phyloP scores from a whole-genome alignment of 2,797 vertebrate genomes.

The Anguilla megastoma region DNA sequence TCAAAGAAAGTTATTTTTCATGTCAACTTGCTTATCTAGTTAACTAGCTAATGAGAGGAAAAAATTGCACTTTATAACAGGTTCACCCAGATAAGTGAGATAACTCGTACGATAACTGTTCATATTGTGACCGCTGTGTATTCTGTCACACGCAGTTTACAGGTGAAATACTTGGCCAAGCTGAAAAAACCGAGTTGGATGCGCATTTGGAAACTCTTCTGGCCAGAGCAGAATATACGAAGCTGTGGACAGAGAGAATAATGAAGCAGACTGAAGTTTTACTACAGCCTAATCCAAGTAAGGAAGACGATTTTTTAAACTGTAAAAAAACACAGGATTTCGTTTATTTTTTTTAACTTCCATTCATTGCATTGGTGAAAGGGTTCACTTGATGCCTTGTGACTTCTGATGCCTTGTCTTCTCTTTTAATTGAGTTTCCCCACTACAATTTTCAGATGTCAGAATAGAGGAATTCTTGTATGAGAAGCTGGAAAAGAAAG shows the following conservation, averaged over 20 bases:
- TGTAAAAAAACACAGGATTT: no score
- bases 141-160: conserved; percentile 77
- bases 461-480: conserved; percentile 95
- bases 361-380: conserved; percentile 15
- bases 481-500: conserved; percentile 88
- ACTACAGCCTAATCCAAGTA: conserved; percentile 92
- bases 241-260: conserved; percentile 90
- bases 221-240: conserved; percentile 83
- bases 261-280: conserved; percentile 92
- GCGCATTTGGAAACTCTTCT: conserved; percentile 88
- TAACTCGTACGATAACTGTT: no score
- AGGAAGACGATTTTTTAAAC: conserved; percentile 47
- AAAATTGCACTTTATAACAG: no score
- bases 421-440: conserved; percentile 42
- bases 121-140: no score
- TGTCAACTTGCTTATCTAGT: not conserved
- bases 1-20: not conserved
- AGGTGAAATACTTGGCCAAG: conserved; percentile 90
- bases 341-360: not conserved
- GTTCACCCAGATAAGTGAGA: no score
- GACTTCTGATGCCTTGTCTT: conserved; percentile 28
- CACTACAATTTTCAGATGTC: conserved; percentile 73
- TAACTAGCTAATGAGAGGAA: not conserved
- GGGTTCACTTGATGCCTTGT: conserved; percentile 37
- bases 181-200: conserved; percentile 89